Conservation (phyloP, 2,113 vertebrate species). For the Nothoprocta perdicaria region DNA sequence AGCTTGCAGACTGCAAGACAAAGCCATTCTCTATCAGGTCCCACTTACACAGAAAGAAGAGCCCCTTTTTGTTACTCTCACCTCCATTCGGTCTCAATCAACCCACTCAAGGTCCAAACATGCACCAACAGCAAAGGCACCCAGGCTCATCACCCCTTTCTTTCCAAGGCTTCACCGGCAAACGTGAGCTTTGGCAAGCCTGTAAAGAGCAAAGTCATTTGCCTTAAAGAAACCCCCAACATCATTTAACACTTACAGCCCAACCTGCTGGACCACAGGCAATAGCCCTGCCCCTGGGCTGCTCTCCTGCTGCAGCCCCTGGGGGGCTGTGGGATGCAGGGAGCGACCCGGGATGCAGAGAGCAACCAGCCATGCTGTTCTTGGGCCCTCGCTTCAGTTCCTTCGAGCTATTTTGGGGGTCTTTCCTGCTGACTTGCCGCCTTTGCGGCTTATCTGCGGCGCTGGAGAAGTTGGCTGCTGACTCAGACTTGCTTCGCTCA, state of each 20-base stretch:
- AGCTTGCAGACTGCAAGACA: not conserved
- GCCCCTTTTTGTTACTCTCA: not conserved
- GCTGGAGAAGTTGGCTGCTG: not conserved
- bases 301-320: not conserved
- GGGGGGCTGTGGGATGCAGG: fast-evolving
- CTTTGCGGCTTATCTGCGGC: not conserved
- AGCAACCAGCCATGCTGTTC: not conserved
- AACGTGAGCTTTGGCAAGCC: not conserved
- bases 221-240: not conserved
- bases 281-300: not conserved
- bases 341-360: not conserved
- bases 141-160: not conserved
- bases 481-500: not conserved
- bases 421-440: not conserved
- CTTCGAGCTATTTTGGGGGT: not conserved
- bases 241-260: not conserved
- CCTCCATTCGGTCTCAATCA: not conserved
- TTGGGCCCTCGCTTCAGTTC: not conserved
- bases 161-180: not conserved
- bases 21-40: not conserved
- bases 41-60: not conserved
- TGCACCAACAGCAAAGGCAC: not conserved
- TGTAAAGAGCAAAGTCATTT: not conserved
- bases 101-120: not conserved
- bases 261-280: not conserved